Conservation (phyloP, 2,113 vertebrate genomes). For the Pampusana beccarii region DNA sequence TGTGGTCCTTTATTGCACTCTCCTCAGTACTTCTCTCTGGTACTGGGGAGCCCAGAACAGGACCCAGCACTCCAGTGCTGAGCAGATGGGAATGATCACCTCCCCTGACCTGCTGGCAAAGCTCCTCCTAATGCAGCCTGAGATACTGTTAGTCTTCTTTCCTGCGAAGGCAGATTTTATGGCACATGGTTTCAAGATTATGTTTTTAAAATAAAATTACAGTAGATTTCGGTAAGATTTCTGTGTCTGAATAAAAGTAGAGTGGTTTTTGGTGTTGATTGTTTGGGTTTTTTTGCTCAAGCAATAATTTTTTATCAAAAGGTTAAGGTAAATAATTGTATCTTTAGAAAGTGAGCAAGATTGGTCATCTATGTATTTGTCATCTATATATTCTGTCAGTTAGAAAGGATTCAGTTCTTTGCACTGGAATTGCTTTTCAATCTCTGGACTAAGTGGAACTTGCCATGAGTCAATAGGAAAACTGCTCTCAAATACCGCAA, state of each 20-base stretch:
- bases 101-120: background rate
- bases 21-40: background rate
- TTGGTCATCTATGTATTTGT: background rate
- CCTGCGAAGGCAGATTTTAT: rapidly evolving
- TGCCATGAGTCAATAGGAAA: background rate
- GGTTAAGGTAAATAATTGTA: background rate
- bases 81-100: background rate
- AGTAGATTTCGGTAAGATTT: background rate
- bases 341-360: background rate
- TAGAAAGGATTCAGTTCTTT: background rate
- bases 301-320: background rate
- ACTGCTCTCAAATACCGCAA: background rate
- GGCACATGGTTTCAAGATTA: background rate
- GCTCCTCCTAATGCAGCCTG: background rate
- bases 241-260: background rate
- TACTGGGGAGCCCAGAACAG: background rate
- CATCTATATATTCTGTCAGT: rapidly evolving
- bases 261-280: no score
- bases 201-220: background rate
- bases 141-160: background rate
- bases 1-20: background rate
- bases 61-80: background rate
- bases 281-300: background rate
- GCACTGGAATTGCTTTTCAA: background rate
- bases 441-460: background rate